phyloP scores from a whole-genome alignment of 2,797 vertebrate species.

The Lithobates pipiens region DNA sequence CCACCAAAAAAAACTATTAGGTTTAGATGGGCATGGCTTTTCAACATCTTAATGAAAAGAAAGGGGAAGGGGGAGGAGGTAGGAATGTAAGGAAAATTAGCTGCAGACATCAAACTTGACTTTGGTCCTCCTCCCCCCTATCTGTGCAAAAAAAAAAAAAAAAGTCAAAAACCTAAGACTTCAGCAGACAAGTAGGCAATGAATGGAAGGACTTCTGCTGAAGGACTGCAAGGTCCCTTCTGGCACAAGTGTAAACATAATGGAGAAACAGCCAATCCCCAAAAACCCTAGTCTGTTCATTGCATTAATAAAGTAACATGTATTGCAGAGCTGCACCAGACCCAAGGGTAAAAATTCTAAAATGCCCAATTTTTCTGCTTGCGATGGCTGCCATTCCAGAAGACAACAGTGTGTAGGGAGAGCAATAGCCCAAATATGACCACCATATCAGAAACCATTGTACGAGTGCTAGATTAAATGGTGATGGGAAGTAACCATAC shows the following conservation, averaged over 20 bases:
- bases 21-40: not conserved
- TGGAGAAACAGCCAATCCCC: not conserved
- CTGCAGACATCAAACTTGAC: conserved; percentile 8
- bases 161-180: not conserved
- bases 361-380: not conserved
- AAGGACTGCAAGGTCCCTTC: not conserved
- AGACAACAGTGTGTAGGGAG: not conserved
- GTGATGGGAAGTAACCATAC: not conserved
- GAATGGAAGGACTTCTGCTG: not conserved
- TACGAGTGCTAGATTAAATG: no score
- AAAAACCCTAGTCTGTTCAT: no score
- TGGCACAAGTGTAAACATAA: no score
- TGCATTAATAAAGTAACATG: no score
- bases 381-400: no score
- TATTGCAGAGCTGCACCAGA: not conserved
- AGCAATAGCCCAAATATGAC: no score
- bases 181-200: not conserved
- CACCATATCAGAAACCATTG: no score
- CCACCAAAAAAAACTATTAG: not conserved
- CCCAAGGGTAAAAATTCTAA: not conserved
- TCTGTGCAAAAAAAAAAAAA: conserved; percentile 8
- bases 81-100: conserved; percentile 49
- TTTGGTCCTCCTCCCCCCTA: not conserved
- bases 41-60: not conserved
- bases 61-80: conserved; percentile 38